Percentiles rank a stretch among this genome's conserved stretches.
These are phyloP conservation scores for Auanema sp. DNA, from an alignment of 2,888 invertebrate genomes.

Conservation along the genomic window DNA sequence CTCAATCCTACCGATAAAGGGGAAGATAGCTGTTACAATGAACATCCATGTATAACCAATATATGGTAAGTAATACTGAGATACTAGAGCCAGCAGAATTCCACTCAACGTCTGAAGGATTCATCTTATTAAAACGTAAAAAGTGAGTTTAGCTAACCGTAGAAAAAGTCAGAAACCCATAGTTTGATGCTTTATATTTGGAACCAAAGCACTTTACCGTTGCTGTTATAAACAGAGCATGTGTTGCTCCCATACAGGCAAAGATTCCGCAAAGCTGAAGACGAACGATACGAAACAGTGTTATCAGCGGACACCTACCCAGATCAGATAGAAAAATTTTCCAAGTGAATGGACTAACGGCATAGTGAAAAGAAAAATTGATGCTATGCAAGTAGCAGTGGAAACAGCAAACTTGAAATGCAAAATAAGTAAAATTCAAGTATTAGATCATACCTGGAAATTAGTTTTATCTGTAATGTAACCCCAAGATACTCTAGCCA, in stretches of 20 bases:
- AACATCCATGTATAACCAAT: conserved; percentile 61
- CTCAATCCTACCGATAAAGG: conserved; percentile 43
- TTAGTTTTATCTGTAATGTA: conserved; percentile 65
- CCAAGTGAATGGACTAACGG: conserved; percentile 52
- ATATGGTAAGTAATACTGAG: conserved; percentile 48
- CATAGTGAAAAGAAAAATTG: conserved; percentile 58
- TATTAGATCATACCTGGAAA: conserved; percentile 64
- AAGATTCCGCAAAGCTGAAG: conserved; percentile 54
- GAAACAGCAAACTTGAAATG: conserved; percentile 63
- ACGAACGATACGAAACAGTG: neutral
- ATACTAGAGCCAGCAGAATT: conserved; percentile 48
- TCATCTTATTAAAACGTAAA: neutral
- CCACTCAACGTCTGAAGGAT: conserved; percentile 53
- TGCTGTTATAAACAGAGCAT: conserved; percentile 62
- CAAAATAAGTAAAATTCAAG: neutral
- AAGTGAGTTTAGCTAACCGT: conserved; percentile 38
- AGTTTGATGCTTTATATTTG: conserved; percentile 57
- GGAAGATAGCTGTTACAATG: conserved; percentile 57
- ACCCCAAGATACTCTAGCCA: conserved; percentile 68
- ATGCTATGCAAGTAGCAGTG: conserved; percentile 56
- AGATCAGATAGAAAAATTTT: conserved; percentile 40
- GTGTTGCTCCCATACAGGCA: conserved; percentile 61
- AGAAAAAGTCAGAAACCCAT: conserved; percentile 57
- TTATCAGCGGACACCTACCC: conserved; percentile 30
- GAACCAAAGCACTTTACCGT: conserved; percentile 60